Percentiles rank a stretch among this genome's conserved stretches.
These are phyloP conservation scores for Porites lutea DNA, from an alignment of 64 coral and sea anemone species.

Conservation along the genomic window DNA sequence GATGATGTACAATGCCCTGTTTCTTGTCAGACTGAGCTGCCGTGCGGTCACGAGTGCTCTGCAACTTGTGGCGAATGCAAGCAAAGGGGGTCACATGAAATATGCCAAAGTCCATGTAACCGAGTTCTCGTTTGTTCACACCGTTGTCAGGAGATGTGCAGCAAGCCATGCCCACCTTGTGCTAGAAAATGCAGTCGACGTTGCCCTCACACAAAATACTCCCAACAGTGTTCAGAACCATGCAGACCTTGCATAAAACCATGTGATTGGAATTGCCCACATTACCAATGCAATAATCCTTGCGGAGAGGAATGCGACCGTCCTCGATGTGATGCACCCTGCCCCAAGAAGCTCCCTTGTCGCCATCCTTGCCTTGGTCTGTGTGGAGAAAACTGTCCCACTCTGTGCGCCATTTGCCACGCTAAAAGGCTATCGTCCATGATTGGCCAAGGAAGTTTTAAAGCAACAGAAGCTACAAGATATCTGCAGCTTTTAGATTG, in stretches of 20 bases:
- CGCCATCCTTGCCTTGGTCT: conserved; percentile 65
- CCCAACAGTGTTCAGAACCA: conserved; percentile 25
- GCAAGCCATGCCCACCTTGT: conserved; percentile 71
- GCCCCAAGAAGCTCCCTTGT: conserved; percentile 51
- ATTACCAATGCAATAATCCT: conserved; percentile 72
- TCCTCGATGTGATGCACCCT: conserved; percentile 54
- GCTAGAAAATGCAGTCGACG: conserved; percentile 44
- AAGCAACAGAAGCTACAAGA: not conserved
- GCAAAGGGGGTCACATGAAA: conserved; percentile 55
- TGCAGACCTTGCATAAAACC: conserved; percentile 48
- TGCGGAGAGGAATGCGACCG: conserved; percentile 69
- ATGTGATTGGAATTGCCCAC: conserved; percentile 58
- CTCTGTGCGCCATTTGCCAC: conserved; percentile 54
- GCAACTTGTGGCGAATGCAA: conserved; percentile 42
- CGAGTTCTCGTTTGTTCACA: conserved; percentile 72
- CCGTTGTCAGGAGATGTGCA: conserved; percentile 52
- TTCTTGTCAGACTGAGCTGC: conserved; percentile 35
- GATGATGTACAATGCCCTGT: conserved; percentile 24
- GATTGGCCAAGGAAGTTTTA: not conserved
- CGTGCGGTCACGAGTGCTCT: conserved; percentile 63
- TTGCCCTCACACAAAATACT: conserved; percentile 62
- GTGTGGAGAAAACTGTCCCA: conserved; percentile 72
- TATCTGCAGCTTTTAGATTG: conserved; percentile 58
- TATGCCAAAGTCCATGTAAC: conserved; percentile 52
- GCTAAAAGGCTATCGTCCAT: conserved; percentile 36